Base-by-base conservation (phyloP, 2,113 vertebrate genomes). In the Campylorhamphus procurvoides region DNA sequence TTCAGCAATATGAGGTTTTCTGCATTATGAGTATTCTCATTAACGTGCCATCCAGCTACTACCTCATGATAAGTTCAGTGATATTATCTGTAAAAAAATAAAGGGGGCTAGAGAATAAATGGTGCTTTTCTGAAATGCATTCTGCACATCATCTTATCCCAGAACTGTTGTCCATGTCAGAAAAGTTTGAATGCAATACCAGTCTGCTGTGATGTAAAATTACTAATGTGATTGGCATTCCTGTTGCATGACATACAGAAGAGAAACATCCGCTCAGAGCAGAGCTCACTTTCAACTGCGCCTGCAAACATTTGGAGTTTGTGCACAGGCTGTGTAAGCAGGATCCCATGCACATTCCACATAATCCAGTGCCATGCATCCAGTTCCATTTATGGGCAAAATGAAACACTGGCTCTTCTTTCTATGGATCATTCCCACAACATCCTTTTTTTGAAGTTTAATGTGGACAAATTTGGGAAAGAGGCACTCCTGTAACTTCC, bases 371-470 rank as follows among this genome's bases (percentile, higher is more conserved):
- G 94, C 94, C 94, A 93, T 94, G 94, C 69, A 76, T 80, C 93
- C 92, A 97, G 95, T 87, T 84, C 97, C 97, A 97, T 98, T 98
- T 98, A 97, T 95, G 97, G 97, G 89, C 97, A 97, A 98, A 98
- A 98, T 91, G 90, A 96, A 96, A 95, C 95, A 66, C 87, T 89
- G 89, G 33, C 79, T 56, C 87, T 89, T 87, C 85, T 95, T 96
- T 96, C 96, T 90, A 13, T 24, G 93, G 46, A 80, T 84, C 10
- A 0, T 95, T 97, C 95, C 94, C 84, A 93, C 91, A 94, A 94
- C 52, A 90, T 85, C 49, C 83, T 97, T 96, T 96, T 90, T 96
- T 90, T 85, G 79, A 84, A 92, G 56, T 91, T 75, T 67, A 59
- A n/a, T 93, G 59, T 91, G 69, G 81, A 88, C 79, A 76, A 44